Percentiles rank a stretch among this genome's conserved stretches.
Evolutionary conservation across 35 echinoderm and acorn worm species (phyloP).

Genomic region (Heliocidaris erythrogramma): DNA sequence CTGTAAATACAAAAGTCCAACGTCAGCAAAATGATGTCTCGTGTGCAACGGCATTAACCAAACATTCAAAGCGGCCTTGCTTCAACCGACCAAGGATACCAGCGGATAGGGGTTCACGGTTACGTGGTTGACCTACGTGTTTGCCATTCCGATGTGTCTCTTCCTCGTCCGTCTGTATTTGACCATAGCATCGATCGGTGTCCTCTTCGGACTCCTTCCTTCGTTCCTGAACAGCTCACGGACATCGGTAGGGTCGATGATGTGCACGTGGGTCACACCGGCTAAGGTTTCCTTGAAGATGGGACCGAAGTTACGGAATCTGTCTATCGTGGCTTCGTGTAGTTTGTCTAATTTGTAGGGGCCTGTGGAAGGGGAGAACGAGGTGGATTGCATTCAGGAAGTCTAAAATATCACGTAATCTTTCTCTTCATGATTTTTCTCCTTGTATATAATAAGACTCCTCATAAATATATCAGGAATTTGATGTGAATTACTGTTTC

Average conservation of each 20-base stretch:
- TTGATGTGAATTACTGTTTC: no score
- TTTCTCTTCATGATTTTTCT: neutral
- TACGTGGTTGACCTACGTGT: slow-evolving; percentile 64
- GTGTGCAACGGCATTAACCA: neutral
- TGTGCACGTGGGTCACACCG: slow-evolving; percentile 78
- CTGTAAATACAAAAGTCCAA: neutral
- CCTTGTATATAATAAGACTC: neutral
- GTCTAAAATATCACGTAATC: neutral
- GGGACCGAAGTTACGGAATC: slow-evolving; percentile 84
- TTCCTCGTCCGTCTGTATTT: slow-evolving; percentile 69
- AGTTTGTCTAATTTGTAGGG: slow-evolving; percentile 81
- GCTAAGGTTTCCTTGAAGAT: slow-evolving; percentile 91
- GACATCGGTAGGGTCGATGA: slow-evolving; percentile 87
- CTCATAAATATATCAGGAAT: no score
- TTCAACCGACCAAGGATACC: no score
- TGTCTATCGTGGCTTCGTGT: slow-evolving; percentile 88
- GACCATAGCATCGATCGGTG: slow-evolving; percentile 78
- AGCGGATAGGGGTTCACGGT: no score
- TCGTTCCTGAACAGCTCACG: slow-evolving; percentile 75
- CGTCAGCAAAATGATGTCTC: no score
- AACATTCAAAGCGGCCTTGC: neutral
- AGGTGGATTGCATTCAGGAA: neutral
- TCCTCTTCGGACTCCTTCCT: slow-evolving; percentile 68
- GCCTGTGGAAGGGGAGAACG: slow-evolving; percentile 50
- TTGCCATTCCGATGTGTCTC: slow-evolving; percentile 83